A percentile compares a stretch with the other conserved stretches of the same genome.
phyloP scores from a whole-genome alignment of 2,888 invertebrate species.

The Saturnia japonica region DNA sequence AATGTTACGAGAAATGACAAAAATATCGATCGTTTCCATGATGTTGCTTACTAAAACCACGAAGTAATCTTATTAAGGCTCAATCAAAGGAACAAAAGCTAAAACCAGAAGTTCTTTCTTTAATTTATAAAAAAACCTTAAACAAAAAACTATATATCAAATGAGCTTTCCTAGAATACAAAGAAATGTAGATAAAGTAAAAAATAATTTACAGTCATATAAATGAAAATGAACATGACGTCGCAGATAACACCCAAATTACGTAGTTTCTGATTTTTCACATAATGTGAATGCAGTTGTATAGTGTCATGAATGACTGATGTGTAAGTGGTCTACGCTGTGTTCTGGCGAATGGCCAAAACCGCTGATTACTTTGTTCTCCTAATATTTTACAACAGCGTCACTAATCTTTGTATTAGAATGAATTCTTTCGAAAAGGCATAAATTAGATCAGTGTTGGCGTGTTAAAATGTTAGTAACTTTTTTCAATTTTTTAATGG shows the following conservation, averaged over 20 bases:
- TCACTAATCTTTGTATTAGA: conserved; percentile 45
- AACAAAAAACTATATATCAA: neutral
- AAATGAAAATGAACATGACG: conserved; percentile 12
- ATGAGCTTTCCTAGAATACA: neutral
- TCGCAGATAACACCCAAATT: conserved; percentile 11
- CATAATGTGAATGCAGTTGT: conserved; percentile 37
- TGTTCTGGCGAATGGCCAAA: conserved; percentile 56
- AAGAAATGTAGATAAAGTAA: neutral
- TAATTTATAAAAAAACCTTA: neutral
- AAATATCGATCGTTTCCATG: too few species aligned
- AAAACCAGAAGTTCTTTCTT: neutral
- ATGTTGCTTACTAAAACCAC: neutral
- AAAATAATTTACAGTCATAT: neutral
- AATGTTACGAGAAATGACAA: too few species aligned
- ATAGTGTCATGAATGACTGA: conserved; percentile 53
- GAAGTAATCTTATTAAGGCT: too few species aligned
- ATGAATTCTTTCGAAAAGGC: conserved; percentile 48
- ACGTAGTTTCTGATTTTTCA: conserved; percentile 5
- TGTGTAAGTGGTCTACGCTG: conserved; percentile 50
- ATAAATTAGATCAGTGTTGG: conserved; percentile 50
- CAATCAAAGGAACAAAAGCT: neutral
- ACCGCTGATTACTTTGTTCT: conserved; percentile 59
- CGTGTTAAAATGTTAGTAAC: conserved; percentile 48
- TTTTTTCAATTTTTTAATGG: conserved; percentile 43
- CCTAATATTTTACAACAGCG: conserved; percentile 52